A percentile compares a stretch with the other conserved stretches of the same genome.
Conservation (phyloP, 2,113 vertebrate species). For the Petaurus breviceps region DNA sequence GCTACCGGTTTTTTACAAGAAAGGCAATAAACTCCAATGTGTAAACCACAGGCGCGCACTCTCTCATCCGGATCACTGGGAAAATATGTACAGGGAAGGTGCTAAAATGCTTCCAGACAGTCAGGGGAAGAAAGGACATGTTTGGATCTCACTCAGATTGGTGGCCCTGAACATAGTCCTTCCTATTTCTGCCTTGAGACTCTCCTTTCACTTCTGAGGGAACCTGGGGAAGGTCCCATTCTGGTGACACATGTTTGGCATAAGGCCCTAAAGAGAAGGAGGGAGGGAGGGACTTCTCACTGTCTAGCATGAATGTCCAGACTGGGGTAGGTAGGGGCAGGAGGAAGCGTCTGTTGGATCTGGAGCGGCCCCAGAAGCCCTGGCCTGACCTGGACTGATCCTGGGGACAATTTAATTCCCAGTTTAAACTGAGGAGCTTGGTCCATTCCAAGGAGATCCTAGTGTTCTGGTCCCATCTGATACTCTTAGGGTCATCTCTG, state of each 20-base stretch:
- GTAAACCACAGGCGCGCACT: slow-evolving; percentile 49
- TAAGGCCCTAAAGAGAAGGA: slow-evolving; percentile 13
- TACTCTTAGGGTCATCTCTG: background rate
- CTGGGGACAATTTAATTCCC: background rate
- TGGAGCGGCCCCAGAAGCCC: slow-evolving; percentile 1
- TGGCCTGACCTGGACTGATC: background rate
- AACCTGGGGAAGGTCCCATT: background rate
- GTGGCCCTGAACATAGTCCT: background rate
- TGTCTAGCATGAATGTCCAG: background rate
- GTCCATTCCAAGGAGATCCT: background rate
- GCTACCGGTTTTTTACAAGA: slow-evolving; percentile 38
- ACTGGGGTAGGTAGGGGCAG: background rate
- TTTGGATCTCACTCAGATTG: background rate
- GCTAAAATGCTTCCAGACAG: slow-evolving; percentile 22
- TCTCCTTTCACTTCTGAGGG: background rate
- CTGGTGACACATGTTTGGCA: background rate
- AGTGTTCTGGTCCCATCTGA: background rate
- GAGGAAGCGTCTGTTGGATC: background rate
- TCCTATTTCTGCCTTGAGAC: background rate
- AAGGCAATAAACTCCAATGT: slow-evolving; percentile 38
- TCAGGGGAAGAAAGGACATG: background rate
- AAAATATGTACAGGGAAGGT: slow-evolving; percentile 39
- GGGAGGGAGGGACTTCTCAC: background rate
- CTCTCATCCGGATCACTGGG: slow-evolving; percentile 21
- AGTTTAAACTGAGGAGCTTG: background rate